phyloP scores from a whole-genome alignment of 1,140 invertebrate species.

The Conus betulinus region DNA sequence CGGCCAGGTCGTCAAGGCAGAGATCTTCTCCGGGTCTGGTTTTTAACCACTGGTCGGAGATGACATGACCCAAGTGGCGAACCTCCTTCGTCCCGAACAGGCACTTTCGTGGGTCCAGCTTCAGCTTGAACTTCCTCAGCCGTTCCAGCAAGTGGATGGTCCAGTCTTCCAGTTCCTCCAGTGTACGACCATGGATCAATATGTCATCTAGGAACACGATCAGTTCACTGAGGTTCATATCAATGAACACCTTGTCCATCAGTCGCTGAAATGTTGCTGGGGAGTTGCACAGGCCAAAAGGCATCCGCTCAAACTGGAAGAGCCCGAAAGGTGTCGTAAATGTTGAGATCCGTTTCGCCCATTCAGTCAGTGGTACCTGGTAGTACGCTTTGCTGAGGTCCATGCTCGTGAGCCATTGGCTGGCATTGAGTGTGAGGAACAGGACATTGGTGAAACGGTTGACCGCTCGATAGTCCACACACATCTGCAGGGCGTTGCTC shows the following conservation, averaged over 20 bases:
- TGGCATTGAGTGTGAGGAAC: not conserved
- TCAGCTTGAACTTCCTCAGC: not conserved
- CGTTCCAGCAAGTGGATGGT: not conserved
- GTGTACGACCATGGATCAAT: not conserved
- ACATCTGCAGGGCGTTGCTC: not conserved
- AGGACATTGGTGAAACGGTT: not conserved
- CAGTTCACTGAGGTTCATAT: conserved; percentile 19
- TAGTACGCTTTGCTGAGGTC: conserved; percentile 21
- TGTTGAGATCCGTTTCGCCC: not conserved
- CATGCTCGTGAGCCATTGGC: not conserved
- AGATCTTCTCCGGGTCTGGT: not conserved
- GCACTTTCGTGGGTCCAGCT: not conserved
- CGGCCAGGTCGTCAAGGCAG: not conserved
- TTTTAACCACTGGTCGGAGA: not conserved
- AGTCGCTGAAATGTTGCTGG: not conserved
- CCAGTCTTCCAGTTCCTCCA: not conserved
- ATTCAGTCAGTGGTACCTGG: not conserved
- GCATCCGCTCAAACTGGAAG: not conserved
- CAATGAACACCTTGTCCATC: not conserved
- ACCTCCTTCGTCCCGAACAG: not conserved
- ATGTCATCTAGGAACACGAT: conserved; percentile 6
- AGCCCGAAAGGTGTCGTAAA: conserved; percentile 12
- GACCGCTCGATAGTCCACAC: not conserved
- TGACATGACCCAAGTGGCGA: not conserved
- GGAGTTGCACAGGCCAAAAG: not conserved